These are phyloP conservation scores for Drosophila ercepeae DNA, from an alignment of 1,140 invertebrate species.

Conservation along the genomic window DNA sequence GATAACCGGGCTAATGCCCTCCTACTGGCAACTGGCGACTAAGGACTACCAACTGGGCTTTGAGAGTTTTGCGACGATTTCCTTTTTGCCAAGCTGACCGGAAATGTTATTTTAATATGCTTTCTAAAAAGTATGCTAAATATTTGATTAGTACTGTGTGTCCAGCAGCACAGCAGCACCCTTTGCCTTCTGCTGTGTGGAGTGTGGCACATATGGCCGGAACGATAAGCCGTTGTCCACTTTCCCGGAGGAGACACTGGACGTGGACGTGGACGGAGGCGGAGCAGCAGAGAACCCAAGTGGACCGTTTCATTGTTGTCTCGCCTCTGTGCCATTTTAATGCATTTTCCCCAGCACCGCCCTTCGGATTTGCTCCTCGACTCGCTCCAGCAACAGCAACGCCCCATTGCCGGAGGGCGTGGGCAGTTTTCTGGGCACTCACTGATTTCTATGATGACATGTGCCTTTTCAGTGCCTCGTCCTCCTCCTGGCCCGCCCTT, in stretches of 20 bases:
- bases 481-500: background rate
- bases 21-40: conserved; percentile 13
- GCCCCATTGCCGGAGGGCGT: conserved; percentile 62
- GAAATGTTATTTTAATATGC: conserved; percentile 81
- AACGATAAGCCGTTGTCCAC: conserved; percentile 64
- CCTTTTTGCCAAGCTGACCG: conserved; percentile 70
- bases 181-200: conserved; percentile 5
- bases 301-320: conserved; percentile 74
- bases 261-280: background rate
- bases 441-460: conserved; percentile 81
- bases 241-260: conserved; percentile 5
- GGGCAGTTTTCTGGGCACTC: conserved; percentile 54
- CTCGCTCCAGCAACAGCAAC: conserved; percentile 56
- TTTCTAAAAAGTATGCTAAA: conserved; percentile 79
- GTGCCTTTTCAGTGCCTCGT: conserved; percentile 71
- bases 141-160: conserved; percentile 71
- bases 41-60: no score
- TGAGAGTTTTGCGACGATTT: conserved; percentile 33
- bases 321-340: conserved; percentile 69
- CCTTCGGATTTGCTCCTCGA: background rate
- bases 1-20: conserved; percentile 51
- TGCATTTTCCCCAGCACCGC: conserved; percentile 68
- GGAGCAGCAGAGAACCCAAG: conserved; percentile 37
- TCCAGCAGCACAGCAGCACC: background rate
- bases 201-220: conserved; percentile 62